phyloP scores from a whole-genome alignment of 2,797 vertebrate species.

The Sebastolobus altivelis region DNA sequence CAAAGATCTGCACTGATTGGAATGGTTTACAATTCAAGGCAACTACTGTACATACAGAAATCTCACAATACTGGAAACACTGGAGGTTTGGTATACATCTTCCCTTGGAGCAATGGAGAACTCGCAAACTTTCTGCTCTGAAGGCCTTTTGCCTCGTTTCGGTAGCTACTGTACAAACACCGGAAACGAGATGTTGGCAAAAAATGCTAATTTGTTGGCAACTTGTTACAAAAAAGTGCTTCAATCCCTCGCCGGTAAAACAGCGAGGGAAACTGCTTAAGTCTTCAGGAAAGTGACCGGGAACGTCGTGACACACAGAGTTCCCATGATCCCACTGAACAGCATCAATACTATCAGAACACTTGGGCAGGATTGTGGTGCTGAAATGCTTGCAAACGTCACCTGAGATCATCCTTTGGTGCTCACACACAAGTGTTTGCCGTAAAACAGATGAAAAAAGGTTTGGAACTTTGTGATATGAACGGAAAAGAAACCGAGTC shows the following conservation, averaged over 20 bases:
- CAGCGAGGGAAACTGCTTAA: conserved; percentile 72
- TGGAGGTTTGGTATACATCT: conserved; percentile 71
- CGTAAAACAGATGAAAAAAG: conserved; percentile 49
- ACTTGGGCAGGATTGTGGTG: conserved; percentile 84
- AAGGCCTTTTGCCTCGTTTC: conserved; percentile 68
- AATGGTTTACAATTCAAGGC: conserved; percentile 87
- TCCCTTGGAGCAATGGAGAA: conserved; percentile 72
- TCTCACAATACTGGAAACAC: conserved; percentile 74
- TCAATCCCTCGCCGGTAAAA: conserved; percentile 85
- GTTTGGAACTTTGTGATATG: conserved; percentile 76
- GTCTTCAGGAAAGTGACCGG: conserved; percentile 67
- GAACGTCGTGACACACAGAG: conserved; percentile 72
- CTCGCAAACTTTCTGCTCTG: conserved; percentile 72
- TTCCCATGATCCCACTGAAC: conserved; percentile 68
- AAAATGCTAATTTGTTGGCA: conserved; percentile 89
- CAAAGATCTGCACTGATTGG: conserved; percentile 80
- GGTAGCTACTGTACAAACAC: conserved; percentile 74
- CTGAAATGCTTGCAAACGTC: conserved; percentile 83
- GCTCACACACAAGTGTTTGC: conserved; percentile 57
- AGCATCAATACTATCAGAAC: conserved; percentile 66
- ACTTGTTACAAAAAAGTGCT: conserved; percentile 96
- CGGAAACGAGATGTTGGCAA: conserved; percentile 86
- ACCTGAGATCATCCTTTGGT: conserved; percentile 85
- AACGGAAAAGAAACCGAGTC: conserved; percentile 47
- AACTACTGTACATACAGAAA: conserved; percentile 78